Evolutionary conservation across 2,113 vertebrate genomes (phyloP), one percentile per base, ranked within the genome.

Genomic region (Gracilinanus agilis): DNA sequence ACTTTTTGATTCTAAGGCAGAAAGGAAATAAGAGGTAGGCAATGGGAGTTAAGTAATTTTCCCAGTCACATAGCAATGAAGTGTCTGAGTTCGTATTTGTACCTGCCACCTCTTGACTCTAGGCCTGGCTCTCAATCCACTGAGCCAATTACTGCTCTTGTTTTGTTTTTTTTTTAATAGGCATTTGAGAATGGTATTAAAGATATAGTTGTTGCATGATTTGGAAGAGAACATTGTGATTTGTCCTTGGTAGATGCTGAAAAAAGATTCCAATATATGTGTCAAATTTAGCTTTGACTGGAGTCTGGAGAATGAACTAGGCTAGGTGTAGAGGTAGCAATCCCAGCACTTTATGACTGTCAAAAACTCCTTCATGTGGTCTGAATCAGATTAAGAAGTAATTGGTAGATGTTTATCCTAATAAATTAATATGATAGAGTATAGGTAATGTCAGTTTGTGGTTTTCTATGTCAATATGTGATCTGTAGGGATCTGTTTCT

Each of bases 161-260:
- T n/a, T n/a, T n/a, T n/a, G n/a, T n/a, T n/a, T n/a, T n/a, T n/a
- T n/a, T n/a, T n/a, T n/a, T n/a, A n/a, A n/a, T n/a, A n/a, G n/a
- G n/a, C n/a, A n/a, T n/a, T n/a, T n/a, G 55, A 58, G 19, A n/a
- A 67, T n/a, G 29, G 11, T 67, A 34, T 67, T 29, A n/a, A 13
- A 83, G 58, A 27, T 92, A 8, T 0, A 0, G 6, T 67, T 67
- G 58, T 25, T 40, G 29, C 75, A 67, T n/a, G n/a, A n/a, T n/a
- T n/a, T n/a, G n/a, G n/a, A n/a, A 54, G 34, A 88, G 2, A 55
- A 0, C 25, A 49, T 25, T 94, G 24, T 91, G 6, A 34, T 67
- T 54, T 95, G 27, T 75, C 21, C 92, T 58, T 91, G 56, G 83
- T 2, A 56, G 25, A 88, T 75, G 54, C 93, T 90, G 92, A 44